Conservation (phyloP, 1,140 invertebrate species). For the Drosophila sp. region DNA sequence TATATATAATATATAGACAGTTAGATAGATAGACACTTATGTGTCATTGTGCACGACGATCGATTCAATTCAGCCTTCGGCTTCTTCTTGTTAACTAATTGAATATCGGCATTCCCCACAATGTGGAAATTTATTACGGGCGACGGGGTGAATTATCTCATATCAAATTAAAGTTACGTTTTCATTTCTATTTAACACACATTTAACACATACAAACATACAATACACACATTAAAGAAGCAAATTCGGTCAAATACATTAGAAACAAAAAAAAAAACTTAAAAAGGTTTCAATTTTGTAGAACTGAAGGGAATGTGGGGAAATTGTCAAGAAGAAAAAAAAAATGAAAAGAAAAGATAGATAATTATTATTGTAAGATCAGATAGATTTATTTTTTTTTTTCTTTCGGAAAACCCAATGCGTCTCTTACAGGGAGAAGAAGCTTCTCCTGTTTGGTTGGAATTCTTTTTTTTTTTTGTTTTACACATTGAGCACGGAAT, state of each 20-base stretch:
- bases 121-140: background rate
- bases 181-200: slow-evolving; percentile 4
- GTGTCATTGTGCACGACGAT: background rate
- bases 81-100: background rate
- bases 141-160: background rate
- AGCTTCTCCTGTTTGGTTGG: background rate
- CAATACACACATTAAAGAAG: background rate
- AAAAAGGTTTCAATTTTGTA: background rate
- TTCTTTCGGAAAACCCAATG: background rate
- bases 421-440: background rate
- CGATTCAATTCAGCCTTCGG: slow-evolving; percentile 5
- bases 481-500: slow-evolving; percentile 82
- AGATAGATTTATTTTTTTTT: background rate
- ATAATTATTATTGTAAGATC: background rate
- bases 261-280: background rate
- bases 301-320: background rate
- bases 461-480: slow-evolving; percentile 1
- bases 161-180: background rate
- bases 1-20: background rate
- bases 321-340: background rate
- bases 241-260: background rate
- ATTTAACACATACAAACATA: background rate
- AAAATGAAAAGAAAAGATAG: background rate
- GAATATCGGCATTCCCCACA: background rate
- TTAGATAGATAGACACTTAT: slow-evolving; percentile 6